Evolutionary conservation across 2,113 vertebrate genomes (phyloP), one percentile per base, ranked within the genome.

Genomic region (Diadophis punctatus): DNA sequence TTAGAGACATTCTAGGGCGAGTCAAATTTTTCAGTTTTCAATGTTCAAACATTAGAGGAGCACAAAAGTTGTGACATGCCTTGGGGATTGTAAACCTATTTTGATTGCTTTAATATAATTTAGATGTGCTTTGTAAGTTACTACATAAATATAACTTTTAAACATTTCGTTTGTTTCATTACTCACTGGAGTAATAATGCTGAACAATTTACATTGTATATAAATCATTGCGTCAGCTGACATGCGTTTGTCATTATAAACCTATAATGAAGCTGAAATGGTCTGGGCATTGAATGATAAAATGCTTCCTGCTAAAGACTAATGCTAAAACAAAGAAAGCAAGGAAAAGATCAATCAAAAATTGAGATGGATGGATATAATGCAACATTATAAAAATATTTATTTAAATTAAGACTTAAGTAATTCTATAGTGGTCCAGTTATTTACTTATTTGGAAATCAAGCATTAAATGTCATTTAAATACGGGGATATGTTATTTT

Each of bases 261-360:
- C 27, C 46, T 89, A 11, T 52, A 86, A 89, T 86, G 34, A 91
- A 91, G 74, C 25, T 86, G 74, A 93, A 93, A 93, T 89, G 90
- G 89, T 12, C 25, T 86, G 87, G 68, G 48, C 25, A 85, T 3
- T 90, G 88, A 90, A 48, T 93, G 56, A 89, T 86, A 86, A 90
- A 90, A 90, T 87, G 4, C 46, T 93, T 46, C 25, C 23, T 87
- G 48, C 56, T 90, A 52, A 52, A 87, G 46, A 93, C 87, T 80
- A 46, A 80, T n/a, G 87, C 55, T 86, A 86, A 55, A 43, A 86
- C 25, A 85, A 85, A 49, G 48, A 51, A 88, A 27, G 48, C 3
- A 68, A 68, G 16, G 43, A 46, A 49, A 39, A 84, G n/a, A n/a
- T 4, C 30, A 63, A n/a, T 55, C 34, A 43, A 92, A 58, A 85